phyloP scores from a whole-genome alignment of 2,888 invertebrate species.

The Piscicola geometra region DNA sequence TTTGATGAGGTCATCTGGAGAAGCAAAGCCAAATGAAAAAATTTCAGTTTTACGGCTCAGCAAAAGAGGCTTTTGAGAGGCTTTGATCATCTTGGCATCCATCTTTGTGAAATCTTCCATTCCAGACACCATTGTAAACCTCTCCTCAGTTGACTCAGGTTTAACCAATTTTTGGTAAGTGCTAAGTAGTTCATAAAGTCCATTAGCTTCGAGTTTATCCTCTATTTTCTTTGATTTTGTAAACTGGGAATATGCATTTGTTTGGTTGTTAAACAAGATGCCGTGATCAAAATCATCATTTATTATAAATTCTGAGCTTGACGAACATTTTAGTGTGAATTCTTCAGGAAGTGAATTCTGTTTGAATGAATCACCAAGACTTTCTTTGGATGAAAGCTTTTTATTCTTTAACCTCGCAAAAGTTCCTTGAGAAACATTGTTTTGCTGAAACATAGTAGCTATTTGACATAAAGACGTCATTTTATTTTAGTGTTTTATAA shows the following conservation, averaged over 20 bases:
- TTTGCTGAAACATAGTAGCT: not conserved
- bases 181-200: not conserved
- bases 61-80: not conserved
- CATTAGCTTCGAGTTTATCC: not conserved
- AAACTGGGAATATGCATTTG: not conserved
- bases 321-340: not conserved
- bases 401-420: conserved; percentile 4
- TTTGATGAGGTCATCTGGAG: not conserved
- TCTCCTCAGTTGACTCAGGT: not conserved
- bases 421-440: not conserved
- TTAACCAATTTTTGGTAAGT: not conserved
- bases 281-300: not conserved
- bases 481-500: not conserved
- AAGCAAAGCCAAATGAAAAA: not conserved
- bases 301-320: not conserved
- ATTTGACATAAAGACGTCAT: conserved; percentile 2
- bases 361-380: not conserved
- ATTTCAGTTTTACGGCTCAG: not conserved
- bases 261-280: not conserved
- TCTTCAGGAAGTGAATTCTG: not conserved
- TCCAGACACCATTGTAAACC: not conserved
- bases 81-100: not conserved
- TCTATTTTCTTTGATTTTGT: not conserved
- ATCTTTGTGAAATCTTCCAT: not conserved
- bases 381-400: not conserved